Evolutionary conservation across 2,797 vertebrate species (phyloP), one percentile per base, ranked within the genome.

Genomic region (Enteromius thamalakanensis): DNA sequence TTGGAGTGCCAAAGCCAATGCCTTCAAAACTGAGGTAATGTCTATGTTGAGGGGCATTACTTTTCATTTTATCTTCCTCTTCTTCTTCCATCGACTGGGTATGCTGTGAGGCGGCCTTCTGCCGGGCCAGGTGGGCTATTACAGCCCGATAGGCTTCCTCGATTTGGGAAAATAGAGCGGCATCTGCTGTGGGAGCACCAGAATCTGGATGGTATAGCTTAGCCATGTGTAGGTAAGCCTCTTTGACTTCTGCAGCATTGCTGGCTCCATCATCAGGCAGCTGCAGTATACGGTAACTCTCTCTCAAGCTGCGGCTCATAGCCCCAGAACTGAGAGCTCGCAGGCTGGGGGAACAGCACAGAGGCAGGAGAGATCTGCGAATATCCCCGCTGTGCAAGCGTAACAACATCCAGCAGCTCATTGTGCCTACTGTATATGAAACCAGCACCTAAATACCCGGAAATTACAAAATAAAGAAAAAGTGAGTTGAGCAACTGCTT

Each of bases 1-100:
- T 97, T 2, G 96, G 97, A 0, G 96, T 96, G n/a, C 97, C 98
- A 14, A 92, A 94, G 29, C 97, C 97, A 67, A 97, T 80, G 0
- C 98, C 98, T 86, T 99, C 97, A 21, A 94, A 98, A 90, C 91
- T 98, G 89, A 99, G 94, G 91, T 98, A 99, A n/a, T 98, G 97
- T 23, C 98, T 93, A 81, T 99, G 97, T 84, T 96, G 96, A 6
- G 95, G 93, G 0, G 95, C 90, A 8, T 92, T 90, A 1, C 89
- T 83, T 83, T 93, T 94, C 40, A 90, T 80, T 55, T 83, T 91
- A 2, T 94, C 94, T 15, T 97, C 95, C 3, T 96, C 94, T 0
- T 95, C 95, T 11, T 91, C 92, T 9, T 91, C 91, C 68, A 71
- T 78, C 14, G 3, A 85, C 45, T 53, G 76, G 29, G 76, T 58